These are phyloP conservation scores for Gandaritis pyraliata DNA, from an alignment of 2,888 invertebrate genomes.

Conservation along the genomic window DNA sequence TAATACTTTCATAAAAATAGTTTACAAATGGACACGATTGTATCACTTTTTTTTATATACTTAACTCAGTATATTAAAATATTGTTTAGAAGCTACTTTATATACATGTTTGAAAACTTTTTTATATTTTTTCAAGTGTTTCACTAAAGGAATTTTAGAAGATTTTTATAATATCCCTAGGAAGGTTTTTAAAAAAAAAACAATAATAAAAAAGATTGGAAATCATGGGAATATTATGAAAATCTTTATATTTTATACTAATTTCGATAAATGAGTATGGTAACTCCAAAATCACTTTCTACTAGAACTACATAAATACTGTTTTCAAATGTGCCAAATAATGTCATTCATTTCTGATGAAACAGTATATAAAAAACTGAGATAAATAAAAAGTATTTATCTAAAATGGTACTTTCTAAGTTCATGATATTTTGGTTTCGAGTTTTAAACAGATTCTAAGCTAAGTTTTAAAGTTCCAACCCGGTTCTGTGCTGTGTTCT, in stretches of 20 bases:
- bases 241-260: background rate
- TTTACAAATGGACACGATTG: conserved; percentile 16
- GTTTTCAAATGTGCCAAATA: conserved; percentile 11
- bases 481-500: too few species aligned
- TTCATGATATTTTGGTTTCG: too few species aligned
- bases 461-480: too few species aligned
- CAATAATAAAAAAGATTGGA: too few species aligned
- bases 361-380: too few species aligned
- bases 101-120: conserved; percentile 10
- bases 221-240: too few species aligned
- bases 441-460: too few species aligned
- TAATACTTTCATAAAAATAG: conserved; percentile 47
- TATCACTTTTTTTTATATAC: conserved; percentile 29
- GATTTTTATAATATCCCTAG: background rate
- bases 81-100: conserved; percentile 22
- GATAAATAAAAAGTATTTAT: too few species aligned
- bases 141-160: background rate
- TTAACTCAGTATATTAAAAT: conserved; percentile 21
- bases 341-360: background rate
- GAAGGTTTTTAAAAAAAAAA: too few species aligned
- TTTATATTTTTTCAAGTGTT: background rate
- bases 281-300: conserved; percentile 25
- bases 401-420: too few species aligned
- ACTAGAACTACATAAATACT: conserved; percentile 20
- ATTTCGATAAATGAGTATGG: conserved; percentile 7